Conservation (phyloP, 2,888 invertebrate genomes). For the Lasioglossum pauxillum region DNA sequence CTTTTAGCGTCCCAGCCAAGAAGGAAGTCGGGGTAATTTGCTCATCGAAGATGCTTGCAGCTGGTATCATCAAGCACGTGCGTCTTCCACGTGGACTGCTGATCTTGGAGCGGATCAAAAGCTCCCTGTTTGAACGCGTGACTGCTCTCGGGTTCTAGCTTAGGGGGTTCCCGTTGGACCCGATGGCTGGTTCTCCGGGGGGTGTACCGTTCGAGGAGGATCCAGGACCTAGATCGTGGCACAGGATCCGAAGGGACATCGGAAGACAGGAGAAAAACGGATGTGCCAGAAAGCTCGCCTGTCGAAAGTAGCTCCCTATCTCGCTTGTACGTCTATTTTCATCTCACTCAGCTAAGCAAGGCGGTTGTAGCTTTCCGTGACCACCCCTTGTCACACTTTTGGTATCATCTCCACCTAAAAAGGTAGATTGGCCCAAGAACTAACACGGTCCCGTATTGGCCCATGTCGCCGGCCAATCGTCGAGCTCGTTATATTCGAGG, state of each 20-base stretch:
- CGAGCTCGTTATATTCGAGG: slow-evolving; percentile 86
- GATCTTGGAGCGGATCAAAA: slow-evolving; percentile 47
- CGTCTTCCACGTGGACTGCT: slow-evolving; percentile 69
- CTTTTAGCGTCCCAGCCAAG: not conserved
- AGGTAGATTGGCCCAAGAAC: slow-evolving; percentile 86
- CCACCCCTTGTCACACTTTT: slow-evolving; percentile 83
- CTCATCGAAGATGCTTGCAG: slow-evolving; percentile 41
- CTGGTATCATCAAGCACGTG: slow-evolving; percentile 69
- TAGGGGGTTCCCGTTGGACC: not conserved
- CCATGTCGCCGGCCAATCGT: slow-evolving; percentile 84
- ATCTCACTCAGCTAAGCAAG: slow-evolving; percentile 76
- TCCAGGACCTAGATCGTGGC: not conserved
- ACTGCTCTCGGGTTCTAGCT: slow-evolving; percentile 1
- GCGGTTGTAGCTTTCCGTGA: slow-evolving; percentile 76
- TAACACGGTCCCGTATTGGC: slow-evolving; percentile 85
- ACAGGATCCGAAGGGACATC: not conserved
- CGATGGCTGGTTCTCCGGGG: not conserved
- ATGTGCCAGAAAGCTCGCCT: slow-evolving; percentile 46
- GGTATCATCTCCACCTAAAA: slow-evolving; percentile 87
- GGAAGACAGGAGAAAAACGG: slow-evolving; percentile 39
- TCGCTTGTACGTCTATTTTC: slow-evolving; percentile 77
- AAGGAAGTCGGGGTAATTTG: slow-evolving; percentile 20
- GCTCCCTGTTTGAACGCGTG: slow-evolving; percentile 21
- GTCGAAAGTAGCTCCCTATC: slow-evolving; percentile 44
- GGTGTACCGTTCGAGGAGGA: not conserved